phyloP scores from a whole-genome alignment of 2,888 invertebrate species.

The Cylindroiulus punctatus region DNA sequence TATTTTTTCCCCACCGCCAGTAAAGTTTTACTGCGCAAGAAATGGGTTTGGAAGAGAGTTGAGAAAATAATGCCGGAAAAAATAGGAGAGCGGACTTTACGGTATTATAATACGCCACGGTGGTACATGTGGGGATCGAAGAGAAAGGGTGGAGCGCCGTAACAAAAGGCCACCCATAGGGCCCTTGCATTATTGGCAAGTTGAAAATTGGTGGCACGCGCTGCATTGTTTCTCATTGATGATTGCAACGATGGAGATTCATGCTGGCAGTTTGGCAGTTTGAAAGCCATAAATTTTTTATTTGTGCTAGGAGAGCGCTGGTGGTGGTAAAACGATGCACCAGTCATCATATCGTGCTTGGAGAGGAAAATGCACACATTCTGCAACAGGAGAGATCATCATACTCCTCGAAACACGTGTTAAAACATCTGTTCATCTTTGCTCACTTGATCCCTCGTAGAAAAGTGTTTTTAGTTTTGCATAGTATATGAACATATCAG shows the following conservation, averaged over 20 bases:
- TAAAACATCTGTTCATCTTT: no score
- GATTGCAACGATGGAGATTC: slow-evolving; percentile 37
- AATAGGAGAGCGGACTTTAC: slow-evolving; percentile 16
- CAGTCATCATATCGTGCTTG: not conserved
- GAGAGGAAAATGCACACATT: no score
- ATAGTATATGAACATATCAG: no score
- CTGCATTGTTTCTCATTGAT: slow-evolving; percentile 25
- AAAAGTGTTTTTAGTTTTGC: no score
- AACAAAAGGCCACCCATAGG: not conserved
- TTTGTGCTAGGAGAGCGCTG: slow-evolving; percentile 1
- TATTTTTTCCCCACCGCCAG: not conserved
- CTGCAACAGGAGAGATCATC: no score
- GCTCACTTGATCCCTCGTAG: no score
- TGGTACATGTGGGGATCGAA: not conserved
- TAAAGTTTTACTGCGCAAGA: slow-evolving; percentile 14
- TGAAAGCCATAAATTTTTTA: slow-evolving; percentile 20
- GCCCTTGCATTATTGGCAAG: not conserved
- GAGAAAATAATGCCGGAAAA: slow-evolving; percentile 36
- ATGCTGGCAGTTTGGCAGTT: slow-evolving; percentile 42
- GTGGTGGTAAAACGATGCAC: not conserved
- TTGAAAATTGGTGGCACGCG: slow-evolving; percentile 29
- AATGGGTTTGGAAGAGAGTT: slow-evolving; percentile 34
- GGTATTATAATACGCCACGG: not conserved
- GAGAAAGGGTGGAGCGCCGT: not conserved
- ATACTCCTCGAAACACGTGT: no score